Percentiles rank a stretch among this genome's conserved stretches.
These are phyloP conservation scores for Cebuella pygmaea DNA, from an alignment of 2,797 vertebrate genomes.

Conservation along the genomic window DNA sequence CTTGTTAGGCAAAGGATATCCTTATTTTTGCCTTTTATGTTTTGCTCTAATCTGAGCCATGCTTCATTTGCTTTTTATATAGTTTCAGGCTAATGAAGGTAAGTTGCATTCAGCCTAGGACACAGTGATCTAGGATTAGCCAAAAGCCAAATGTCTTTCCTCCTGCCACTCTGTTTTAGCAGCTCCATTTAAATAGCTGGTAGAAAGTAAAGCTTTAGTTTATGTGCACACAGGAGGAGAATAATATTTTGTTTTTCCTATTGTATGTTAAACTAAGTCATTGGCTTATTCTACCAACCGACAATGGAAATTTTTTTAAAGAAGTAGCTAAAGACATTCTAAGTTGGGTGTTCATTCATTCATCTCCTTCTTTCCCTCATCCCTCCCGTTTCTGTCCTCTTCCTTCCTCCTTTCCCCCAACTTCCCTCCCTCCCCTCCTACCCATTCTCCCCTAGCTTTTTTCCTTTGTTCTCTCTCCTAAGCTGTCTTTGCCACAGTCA, in stretches of 20 bases:
- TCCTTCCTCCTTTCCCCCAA: too few relatives aligned
- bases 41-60: neutral
- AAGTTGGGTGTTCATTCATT: neutral
- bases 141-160: slow-evolving; percentile 24
- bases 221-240: neutral
- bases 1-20: neutral
- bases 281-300: neutral
- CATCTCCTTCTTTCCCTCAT: neutral
- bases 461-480: neutral
- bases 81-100: neutral
- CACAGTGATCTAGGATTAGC: slow-evolving; percentile 1
- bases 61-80: neutral
- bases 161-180: neutral
- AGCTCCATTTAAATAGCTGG: neutral
- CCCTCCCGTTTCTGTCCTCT: neutral
- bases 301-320: neutral
- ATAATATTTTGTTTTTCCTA: neutral
- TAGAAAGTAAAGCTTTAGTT: neutral
- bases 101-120: neutral
- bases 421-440: too few relatives aligned
- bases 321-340: neutral
- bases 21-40: neutral
- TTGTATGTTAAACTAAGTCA: neutral
- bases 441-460: too few relatives aligned
- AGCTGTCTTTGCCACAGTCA: too few relatives aligned